Conservation (phyloP, 2,113 vertebrate species). For the Strix uralensis region DNA sequence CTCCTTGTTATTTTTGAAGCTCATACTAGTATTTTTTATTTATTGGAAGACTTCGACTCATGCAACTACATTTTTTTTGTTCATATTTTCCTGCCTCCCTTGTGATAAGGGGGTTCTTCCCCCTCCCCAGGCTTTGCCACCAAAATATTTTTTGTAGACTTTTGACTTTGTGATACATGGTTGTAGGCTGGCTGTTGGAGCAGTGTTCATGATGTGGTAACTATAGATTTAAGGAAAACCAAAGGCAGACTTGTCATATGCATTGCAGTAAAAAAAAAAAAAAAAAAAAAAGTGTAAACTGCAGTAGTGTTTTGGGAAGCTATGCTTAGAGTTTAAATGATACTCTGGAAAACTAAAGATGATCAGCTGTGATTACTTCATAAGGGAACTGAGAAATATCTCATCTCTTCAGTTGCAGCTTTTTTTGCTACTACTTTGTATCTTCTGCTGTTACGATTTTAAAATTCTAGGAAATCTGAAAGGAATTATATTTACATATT, state of each 20-base stretch:
- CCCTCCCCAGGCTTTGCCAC: not conserved
- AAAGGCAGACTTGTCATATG: not conserved
- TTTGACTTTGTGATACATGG: not conserved
- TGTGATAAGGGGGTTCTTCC: not conserved
- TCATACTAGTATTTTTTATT: not conserved
- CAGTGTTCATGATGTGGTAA: not conserved
- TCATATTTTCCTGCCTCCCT: not conserved
- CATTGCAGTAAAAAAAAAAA: not conserved
- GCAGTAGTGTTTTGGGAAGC: not conserved
- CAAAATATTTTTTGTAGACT: not conserved
- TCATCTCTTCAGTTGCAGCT: not conserved
- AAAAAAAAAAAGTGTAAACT: not conserved
- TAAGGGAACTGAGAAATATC: not conserved
- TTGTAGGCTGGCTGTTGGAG: not conserved
- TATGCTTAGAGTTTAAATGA: not conserved
- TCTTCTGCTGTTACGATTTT: not conserved
- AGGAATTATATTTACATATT: constrained; percentile 4
- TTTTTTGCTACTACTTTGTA: not conserved
- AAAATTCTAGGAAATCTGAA: not conserved
- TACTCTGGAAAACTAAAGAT: not conserved
- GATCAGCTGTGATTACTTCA: not conserved
- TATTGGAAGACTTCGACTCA: not conserved
- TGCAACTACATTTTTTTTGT: not conserved
- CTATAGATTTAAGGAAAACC: not conserved
- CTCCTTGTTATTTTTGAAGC: not conserved